These are phyloP conservation scores for Peromyscus eremicus DNA, from an alignment of 2,797 vertebrate genomes.

Conservation along the genomic window DNA sequence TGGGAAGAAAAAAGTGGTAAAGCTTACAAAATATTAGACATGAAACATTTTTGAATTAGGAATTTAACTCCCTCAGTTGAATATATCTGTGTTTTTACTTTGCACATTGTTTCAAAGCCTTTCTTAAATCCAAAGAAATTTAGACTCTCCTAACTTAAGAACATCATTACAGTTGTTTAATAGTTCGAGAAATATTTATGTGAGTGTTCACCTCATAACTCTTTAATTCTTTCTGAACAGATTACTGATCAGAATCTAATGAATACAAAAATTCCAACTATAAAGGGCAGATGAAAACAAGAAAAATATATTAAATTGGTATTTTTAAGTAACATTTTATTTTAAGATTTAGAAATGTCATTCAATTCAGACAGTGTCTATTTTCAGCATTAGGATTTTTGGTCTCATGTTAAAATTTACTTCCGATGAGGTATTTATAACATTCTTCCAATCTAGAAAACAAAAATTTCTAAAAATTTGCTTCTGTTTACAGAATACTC, in stretches of 20 bases:
- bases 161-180: not conserved
- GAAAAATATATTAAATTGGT: not conserved
- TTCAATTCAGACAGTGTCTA: not conserved
- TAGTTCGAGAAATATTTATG: not conserved
- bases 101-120: not conserved
- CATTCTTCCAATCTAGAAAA: not conserved
- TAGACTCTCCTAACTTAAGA: not conserved
- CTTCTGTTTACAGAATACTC: not conserved
- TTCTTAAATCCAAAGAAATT: not conserved
- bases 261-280: not conserved
- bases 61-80: not conserved
- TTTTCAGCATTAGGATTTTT: not conserved
- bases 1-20: not conserved
- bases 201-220: not conserved
- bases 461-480: not conserved
- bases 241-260: not conserved
- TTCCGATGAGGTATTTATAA: not conserved
- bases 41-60: not conserved
- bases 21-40: not conserved
- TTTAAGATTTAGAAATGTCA: not conserved
- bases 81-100: not conserved
- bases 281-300: not conserved
- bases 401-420: not conserved
- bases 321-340: not conserved
- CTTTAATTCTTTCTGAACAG: not conserved